Percentiles rank a stretch among this genome's conserved stretches.
phyloP scores from a whole-genome alignment of 2,797 vertebrate species.

The Eospalax fontanierii region DNA sequence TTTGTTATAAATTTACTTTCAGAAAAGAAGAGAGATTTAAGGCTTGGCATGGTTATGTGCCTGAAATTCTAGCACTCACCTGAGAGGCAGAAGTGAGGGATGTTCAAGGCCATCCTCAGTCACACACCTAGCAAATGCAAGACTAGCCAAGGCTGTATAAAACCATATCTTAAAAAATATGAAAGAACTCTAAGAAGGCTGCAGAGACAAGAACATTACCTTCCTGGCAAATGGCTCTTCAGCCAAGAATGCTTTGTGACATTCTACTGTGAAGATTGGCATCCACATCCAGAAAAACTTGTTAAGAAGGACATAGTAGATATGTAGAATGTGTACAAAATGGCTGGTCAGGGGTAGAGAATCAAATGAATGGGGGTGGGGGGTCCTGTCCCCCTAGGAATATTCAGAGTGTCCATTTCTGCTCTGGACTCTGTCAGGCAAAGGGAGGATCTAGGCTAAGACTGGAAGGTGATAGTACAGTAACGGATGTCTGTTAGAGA shows the following conservation, averaged over 20 bases:
- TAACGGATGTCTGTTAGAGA: background rate
- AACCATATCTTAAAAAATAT: background rate
- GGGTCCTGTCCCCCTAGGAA: background rate
- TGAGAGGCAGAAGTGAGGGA: background rate
- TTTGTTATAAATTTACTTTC: background rate
- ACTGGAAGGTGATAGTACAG: background rate
- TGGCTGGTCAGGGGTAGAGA: background rate
- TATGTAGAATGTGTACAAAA: background rate
- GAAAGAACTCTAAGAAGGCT: constrained; percentile 35
- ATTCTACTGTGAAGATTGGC: background rate
- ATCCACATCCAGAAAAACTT: background rate
- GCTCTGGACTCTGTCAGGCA: background rate
- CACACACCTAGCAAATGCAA: too few species aligned
- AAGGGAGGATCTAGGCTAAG: background rate
- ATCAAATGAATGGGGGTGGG: rapidly evolving
- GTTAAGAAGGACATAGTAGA: background rate
- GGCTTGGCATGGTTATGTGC: background rate
- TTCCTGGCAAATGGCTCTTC: background rate
- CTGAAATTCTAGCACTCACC: background rate
- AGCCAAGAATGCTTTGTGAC: background rate
- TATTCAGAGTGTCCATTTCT: background rate
- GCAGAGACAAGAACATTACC: background rate
- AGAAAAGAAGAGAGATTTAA: background rate
- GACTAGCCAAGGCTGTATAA: background rate
- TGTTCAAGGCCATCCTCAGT: background rate